Conservation (phyloP, 2,888 invertebrate species). For the Conistra vaccinii region DNA sequence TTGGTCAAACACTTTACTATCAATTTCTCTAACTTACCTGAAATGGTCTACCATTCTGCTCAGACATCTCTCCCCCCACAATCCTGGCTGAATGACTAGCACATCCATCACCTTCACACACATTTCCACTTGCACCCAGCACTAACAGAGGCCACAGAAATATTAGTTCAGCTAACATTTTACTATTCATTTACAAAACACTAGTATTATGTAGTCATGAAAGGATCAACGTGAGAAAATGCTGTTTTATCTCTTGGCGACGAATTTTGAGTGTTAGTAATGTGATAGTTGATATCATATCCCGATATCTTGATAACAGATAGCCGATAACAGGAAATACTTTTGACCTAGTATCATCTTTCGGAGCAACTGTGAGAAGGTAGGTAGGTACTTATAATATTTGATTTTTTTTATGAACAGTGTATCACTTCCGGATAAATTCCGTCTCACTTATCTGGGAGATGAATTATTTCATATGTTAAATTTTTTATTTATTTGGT, state of each 20-base stretch:
- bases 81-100: slow-evolving; percentile 70
- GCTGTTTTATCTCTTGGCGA: slow-evolving; percentile 60
- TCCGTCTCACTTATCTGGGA: background rate
- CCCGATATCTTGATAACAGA: slow-evolving; percentile 60
- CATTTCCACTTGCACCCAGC: slow-evolving; percentile 67
- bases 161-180: slow-evolving; percentile 73
- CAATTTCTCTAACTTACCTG: slow-evolving; percentile 73
- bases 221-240: slow-evolving; percentile 69
- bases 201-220: background rate
- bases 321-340: slow-evolving; percentile 57
- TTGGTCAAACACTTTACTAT: background rate
- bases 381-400: background rate
- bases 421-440: background rate
- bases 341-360: slow-evolving; percentile 56
- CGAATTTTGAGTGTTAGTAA: slow-evolving; percentile 50
- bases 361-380: background rate
- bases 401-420: background rate
- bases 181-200: slow-evolving; percentile 30
- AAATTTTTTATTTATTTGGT: background rate
- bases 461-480: background rate
- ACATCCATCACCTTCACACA: slow-evolving; percentile 74
- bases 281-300: slow-evolving; percentile 59
- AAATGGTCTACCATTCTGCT: slow-evolving; percentile 82
- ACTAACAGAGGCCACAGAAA: slow-evolving; percentile 71
- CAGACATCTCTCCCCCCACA: slow-evolving; percentile 75